Evolutionary conservation across 2,888 invertebrate species (phyloP).

Genomic region (Mesopsocus fuscifrons): DNA sequence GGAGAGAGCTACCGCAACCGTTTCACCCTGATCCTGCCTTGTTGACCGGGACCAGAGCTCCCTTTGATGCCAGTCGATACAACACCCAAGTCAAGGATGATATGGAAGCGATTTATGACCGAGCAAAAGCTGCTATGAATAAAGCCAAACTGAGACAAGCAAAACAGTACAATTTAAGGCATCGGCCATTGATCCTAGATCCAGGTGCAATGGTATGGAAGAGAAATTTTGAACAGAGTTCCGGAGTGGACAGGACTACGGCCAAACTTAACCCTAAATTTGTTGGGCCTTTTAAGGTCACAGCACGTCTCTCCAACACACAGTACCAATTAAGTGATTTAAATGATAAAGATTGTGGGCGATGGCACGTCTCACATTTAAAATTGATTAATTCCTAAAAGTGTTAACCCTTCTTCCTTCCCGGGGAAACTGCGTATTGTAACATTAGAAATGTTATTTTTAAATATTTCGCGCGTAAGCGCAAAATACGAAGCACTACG

Average conservation of each 20-base stretch:
- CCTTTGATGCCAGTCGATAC: too few species aligned
- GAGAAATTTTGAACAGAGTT: neutral
- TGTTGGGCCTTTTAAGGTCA: neutral
- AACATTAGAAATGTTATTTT: too few species aligned
- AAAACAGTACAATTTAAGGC: neutral
- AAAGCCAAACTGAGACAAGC: neutral
- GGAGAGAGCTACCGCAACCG: neutral
- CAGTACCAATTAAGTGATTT: neutral
- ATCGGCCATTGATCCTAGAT: neutral
- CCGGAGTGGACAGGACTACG: neutral
- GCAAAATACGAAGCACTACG: too few species aligned
- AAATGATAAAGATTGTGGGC: neutral
- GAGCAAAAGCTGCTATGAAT: too few species aligned
- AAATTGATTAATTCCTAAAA: too few species aligned
- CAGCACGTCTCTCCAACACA: neutral
- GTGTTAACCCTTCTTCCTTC: too few species aligned
- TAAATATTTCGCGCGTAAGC: too few species aligned
- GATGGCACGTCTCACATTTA: slow-evolving; percentile 1
- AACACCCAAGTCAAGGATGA: too few species aligned
- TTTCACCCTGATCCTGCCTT: too few species aligned
- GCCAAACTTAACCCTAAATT: neutral
- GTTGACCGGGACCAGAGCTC: too few species aligned
- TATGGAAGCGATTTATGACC: too few species aligned
- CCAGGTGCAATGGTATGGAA: neutral
- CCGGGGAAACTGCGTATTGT: too few species aligned